Evolutionary conservation across 2,113 vertebrate species (phyloP), one percentile per base, ranked within the genome.

Genomic region (Dipodomys ordii): DNA sequence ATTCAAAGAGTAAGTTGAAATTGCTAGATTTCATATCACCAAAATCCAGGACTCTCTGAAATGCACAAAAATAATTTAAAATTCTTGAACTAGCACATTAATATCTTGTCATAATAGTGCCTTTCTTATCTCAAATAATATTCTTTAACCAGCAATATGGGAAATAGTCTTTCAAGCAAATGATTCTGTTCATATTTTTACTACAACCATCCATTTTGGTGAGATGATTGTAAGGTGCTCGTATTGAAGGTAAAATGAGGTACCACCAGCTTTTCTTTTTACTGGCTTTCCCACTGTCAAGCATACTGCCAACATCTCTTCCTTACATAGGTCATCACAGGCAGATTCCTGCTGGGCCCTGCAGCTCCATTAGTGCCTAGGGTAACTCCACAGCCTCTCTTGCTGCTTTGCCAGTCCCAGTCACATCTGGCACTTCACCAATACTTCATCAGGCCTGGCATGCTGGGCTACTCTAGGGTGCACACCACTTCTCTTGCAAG

Each of bases 11-110:
- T 27, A 91, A 82, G 19, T 9, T 20, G 49, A 93, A 27, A 83
- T 25, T 90, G 92, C 69, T 81, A 83, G 65, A 30, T 88, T 82
- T 69, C 12, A 79, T 93, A 83, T 94, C 49, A 87, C 22, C 30
- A 84, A 87, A 49, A 87, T 62, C 68, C 74, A 64, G 30, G 9
- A 23, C 73, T 79, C 64, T 73, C 0, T 23, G 28, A 95, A 73
- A 83, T 87, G 22, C 83, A 39, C 28, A 57, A 91, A 77, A 90
- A 90, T 32, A n/a, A 69, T 30, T 69, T 77, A 1, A 90, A 87
- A 39, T 23, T 22, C 22, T 91, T 76, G 4, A 79, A 77, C 57
- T 73, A 87, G 28, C 32, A 79, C 30, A 74, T n/a, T 57, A 83
- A 85, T 9, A 39, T 16, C 53, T 79, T 73, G 7, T 32, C 72